Conservation (phyloP, 2,113 vertebrate species). For the Esox niger region DNA sequence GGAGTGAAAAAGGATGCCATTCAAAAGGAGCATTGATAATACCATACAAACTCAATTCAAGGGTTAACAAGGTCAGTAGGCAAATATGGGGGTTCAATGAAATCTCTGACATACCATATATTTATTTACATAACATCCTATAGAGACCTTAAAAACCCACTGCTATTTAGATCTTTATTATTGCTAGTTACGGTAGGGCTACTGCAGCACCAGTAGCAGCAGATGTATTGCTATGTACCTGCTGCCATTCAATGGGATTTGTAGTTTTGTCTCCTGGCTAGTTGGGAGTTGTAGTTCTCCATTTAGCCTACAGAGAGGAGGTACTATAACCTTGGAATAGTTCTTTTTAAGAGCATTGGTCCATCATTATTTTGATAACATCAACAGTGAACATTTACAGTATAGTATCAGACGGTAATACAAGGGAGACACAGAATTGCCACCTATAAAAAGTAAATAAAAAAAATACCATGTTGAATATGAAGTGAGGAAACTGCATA, state of each 20-base stretch:
- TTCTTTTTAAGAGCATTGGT: constrained; percentile 55
- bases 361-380: constrained; percentile 69
- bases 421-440: constrained; percentile 70
- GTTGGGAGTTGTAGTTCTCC: constrained; percentile 54
- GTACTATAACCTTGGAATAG: constrained; percentile 42
- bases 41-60: constrained; percentile 72
- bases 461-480: constrained; percentile 44
- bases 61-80: constrained; percentile 70
- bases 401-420: constrained; percentile 66
- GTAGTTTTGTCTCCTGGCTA: constrained; percentile 45
- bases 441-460: constrained; percentile 72
- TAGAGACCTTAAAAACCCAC: constrained; percentile 66
- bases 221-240: constrained; percentile 68
- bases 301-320: constrained; percentile 40
- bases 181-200: constrained; percentile 74
- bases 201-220: constrained; percentile 66
- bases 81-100: constrained; percentile 55
- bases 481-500: constrained; percentile 67
- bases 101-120: constrained; percentile 67
- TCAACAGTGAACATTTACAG: constrained; percentile 73
- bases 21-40: constrained; percentile 79
- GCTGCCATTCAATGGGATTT: constrained; percentile 60
- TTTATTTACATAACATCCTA: constrained; percentile 67
- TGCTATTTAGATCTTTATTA: constrained; percentile 67
- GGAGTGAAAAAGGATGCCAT: constrained; percentile 81